phyloP scores from a whole-genome alignment of 1,140 invertebrate genomes.

The Zelostemma sp. region DNA sequence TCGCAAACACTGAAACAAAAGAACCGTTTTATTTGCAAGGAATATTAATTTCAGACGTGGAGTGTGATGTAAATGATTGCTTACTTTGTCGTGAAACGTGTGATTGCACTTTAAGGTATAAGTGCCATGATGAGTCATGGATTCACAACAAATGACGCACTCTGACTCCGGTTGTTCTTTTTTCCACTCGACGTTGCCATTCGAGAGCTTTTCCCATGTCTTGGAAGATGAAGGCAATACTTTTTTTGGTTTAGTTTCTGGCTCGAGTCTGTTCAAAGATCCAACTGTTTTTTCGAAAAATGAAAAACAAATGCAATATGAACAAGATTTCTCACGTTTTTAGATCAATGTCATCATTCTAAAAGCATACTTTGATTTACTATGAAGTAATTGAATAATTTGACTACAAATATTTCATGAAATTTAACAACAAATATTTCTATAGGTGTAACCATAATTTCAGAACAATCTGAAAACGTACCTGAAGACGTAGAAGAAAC shows the following conservation, averaged over 20 bases:
- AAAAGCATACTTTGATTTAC: too few species aligned
- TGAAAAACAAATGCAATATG: too few species aligned
- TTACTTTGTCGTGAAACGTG: conserved; percentile 50
- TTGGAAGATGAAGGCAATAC: background rate
- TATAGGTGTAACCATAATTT: too few species aligned
- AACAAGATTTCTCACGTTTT: too few species aligned
- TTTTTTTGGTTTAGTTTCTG: conserved; percentile 6
- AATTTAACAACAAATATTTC: too few species aligned
- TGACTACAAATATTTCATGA: too few species aligned
- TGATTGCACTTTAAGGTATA: conserved; percentile 49
- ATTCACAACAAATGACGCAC: conserved; percentile 46
- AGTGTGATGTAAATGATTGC: background rate
- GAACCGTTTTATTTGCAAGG: conserved; percentile 9
- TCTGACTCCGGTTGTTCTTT: conserved; percentile 40
- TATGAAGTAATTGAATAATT: background rate
- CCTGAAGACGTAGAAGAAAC: conserved; percentile 22
- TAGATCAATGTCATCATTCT: too few species aligned
- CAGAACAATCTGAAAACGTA: too few species aligned
- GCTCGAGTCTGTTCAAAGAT: background rate
- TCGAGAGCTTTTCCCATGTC: conserved; percentile 15
- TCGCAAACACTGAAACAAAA: conserved; percentile 51
- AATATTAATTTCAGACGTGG: background rate
- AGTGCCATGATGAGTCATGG: conserved; percentile 13
- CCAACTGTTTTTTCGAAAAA: conserved; percentile 3
- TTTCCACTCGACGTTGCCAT: conserved; percentile 19